Evolutionary conservation across 2,113 vertebrate species (phyloP).

Genomic region (Natator depressus): DNA sequence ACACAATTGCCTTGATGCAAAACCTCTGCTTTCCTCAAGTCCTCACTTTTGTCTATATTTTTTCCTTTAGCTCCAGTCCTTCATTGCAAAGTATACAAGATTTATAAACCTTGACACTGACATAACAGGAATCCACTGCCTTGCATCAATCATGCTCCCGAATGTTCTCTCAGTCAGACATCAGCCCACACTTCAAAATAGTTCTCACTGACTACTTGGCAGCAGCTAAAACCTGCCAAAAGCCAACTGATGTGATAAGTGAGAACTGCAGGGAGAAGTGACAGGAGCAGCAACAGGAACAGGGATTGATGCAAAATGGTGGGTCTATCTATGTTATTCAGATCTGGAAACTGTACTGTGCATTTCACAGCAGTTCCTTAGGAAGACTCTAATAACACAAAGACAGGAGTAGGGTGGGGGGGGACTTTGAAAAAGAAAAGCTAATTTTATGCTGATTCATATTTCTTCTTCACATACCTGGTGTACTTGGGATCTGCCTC

Average conservation of each 20-base stretch:
- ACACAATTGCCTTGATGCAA: not conserved
- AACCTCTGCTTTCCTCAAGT: not conserved
- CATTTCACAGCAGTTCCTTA: not conserved
- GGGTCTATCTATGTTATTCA: not conserved
- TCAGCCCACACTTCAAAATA: not conserved
- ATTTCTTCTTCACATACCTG: not conserved
- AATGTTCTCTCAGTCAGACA: not conserved
- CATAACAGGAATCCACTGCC: not conserved
- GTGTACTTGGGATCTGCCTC: not conserved
- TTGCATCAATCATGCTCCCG: not conserved
- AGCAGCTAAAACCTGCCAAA: conserved; percentile 33
- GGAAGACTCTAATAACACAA: not conserved
- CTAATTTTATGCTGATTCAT: not conserved
- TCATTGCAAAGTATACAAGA: not conserved
- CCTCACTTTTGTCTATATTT: not conserved
- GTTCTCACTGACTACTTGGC: not conserved
- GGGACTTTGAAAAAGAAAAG: not conserved
- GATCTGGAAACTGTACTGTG: not conserved
- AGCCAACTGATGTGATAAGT: not conserved
- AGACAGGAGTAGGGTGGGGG: not conserved
- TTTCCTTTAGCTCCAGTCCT: not conserved
- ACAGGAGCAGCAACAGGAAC: not conserved
- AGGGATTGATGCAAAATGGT: not conserved
- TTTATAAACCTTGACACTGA: not conserved
- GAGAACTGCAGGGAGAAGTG: conserved; percentile 14